These are phyloP conservation scores for Paralvinella palmiformis DNA, from an alignment of 1,140 invertebrate genomes.

Conservation along the genomic window DNA sequence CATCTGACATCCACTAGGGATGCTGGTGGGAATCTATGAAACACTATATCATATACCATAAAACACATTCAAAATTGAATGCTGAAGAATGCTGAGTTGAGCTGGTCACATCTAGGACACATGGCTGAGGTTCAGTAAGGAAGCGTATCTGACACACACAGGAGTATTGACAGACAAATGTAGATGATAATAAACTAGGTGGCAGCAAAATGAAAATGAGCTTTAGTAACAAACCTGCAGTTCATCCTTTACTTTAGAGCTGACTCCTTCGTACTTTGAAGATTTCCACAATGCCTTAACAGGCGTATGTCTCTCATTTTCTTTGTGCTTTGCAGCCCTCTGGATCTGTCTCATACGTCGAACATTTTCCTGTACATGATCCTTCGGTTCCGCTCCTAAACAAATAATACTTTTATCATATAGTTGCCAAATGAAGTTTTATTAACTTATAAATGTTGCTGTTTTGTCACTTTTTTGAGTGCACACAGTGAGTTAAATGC, in stretches of 20 bases:
- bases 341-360: constrained; percentile 46
- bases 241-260: constrained; percentile 41
- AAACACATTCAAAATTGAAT: no score
- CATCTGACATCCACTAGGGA: no score
- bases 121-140: no score
- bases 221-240: no score
- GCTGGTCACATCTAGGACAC: no score
- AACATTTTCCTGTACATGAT: constrained; percentile 47
- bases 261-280: constrained; percentile 42
- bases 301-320: constrained; percentile 35
- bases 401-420: background rate
- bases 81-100: no score
- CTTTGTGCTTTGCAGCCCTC: constrained; percentile 34
- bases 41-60: no score
- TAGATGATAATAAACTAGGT: background rate
- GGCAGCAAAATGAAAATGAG: constrained; percentile 23
- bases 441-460: no score
- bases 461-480: no score
- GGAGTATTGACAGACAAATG: background rate
- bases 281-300: constrained; percentile 50
- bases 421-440: no score
- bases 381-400: constrained; percentile 34
- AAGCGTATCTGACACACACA: background rate
- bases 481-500: no score
- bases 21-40: no score